A percentile compares a stretch with the other conserved stretches of the same genome.
Evolutionary conservation across 1,140 invertebrate species (phyloP).

Genomic region (Hypothenemus hampei): DNA sequence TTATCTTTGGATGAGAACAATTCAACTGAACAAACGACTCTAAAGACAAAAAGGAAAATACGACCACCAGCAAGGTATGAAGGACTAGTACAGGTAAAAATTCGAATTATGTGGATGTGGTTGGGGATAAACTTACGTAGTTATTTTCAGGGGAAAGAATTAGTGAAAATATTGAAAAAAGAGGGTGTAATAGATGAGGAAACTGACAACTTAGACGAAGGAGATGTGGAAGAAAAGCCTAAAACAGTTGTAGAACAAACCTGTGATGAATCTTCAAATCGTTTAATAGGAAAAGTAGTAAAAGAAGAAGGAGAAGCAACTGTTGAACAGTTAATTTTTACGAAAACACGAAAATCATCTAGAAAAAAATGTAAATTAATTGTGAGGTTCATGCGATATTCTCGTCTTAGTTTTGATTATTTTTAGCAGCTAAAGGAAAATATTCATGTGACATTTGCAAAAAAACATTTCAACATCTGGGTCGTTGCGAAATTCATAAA

Average conservation of each 20-base stretch:
- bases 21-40: constrained; percentile 43
- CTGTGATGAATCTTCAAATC: constrained; percentile 38
- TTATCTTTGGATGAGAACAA: neutral
- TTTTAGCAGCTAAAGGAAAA: constrained; percentile 13
- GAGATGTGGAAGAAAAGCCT: neutral
- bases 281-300: constrained; percentile 64
- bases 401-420: no score
- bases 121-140: no score
- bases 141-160: constrained; percentile 58
- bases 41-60: constrained; percentile 53
- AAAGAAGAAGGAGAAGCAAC: constrained; percentile 55
- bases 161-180: constrained; percentile 66
- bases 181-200: constrained; percentile 65
- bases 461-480: constrained; percentile 51
- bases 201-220: constrained; percentile 38
- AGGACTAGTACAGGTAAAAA: constrained; percentile 58
- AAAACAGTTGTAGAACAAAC: neutral
- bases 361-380: neutral
- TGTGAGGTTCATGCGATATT: no score
- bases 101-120: neutral
- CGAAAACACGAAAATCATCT: neutral
- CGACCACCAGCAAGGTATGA: constrained; percentile 63
- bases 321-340: constrained; percentile 20
- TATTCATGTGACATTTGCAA: constrained; percentile 54
- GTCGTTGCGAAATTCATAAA: constrained; percentile 45